Percentiles rank a stretch among this genome's conserved stretches.
Conservation (phyloP, 2,888 invertebrate species). For the Melangyna quadrimaculata region DNA sequence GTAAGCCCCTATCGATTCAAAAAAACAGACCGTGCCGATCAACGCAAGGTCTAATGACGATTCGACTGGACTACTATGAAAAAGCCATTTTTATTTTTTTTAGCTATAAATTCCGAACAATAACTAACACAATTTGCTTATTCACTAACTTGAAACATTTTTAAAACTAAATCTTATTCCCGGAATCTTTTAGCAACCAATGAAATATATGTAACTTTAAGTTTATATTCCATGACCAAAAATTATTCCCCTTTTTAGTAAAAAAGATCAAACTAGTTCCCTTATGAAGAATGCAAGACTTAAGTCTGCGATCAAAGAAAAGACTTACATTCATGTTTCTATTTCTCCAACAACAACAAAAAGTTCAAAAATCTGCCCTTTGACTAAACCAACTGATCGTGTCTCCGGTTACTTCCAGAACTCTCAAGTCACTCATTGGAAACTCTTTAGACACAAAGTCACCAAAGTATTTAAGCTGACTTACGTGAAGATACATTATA, state of each 20-base stretch:
- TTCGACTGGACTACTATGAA: too few relatives aligned
- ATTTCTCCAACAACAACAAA: not conserved
- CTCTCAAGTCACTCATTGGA: slow-evolving; percentile 39
- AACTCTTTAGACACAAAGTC: slow-evolving; percentile 41
- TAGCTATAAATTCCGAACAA: too few relatives aligned
- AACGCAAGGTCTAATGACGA: too few relatives aligned
- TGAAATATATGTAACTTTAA: not conserved
- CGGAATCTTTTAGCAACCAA: not conserved
- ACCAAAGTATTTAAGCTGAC: slow-evolving; percentile 11
- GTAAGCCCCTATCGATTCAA: too few relatives aligned
- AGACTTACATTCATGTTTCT: not conserved
- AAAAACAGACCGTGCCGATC: too few relatives aligned
- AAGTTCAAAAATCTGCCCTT: not conserved
- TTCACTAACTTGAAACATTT: not conserved
- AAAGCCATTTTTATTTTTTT: too few relatives aligned
- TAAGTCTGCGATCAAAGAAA: not conserved
- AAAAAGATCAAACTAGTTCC: not conserved
- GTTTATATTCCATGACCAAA: not conserved
- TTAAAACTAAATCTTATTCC: not conserved
- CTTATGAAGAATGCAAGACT: not conserved
- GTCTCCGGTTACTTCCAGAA: slow-evolving; percentile 21
- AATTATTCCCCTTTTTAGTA: not conserved
- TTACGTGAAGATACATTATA: slow-evolving; percentile 13
- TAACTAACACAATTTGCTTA: too few relatives aligned
- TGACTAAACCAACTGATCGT: slow-evolving; percentile 2